Percentiles rank a stretch among this genome's conserved stretches.
Conservation (phyloP, 2,888 invertebrate species). For the Nebria salina region DNA sequence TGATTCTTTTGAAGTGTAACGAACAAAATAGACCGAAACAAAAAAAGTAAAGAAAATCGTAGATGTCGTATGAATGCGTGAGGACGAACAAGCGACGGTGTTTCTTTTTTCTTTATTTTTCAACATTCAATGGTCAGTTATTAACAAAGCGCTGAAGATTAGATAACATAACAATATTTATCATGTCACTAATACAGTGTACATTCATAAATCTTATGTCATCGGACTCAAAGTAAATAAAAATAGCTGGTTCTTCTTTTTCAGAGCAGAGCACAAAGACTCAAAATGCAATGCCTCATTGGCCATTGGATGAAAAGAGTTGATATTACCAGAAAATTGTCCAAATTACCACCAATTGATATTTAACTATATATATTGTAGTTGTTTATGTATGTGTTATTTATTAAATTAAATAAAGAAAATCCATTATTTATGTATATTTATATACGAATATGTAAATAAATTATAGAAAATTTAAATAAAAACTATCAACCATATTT, state of each 20-base stretch:
- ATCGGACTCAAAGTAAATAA: background rate
- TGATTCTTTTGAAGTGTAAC: background rate
- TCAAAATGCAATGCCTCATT: background rate
- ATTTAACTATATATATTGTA: no score
- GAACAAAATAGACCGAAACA: background rate
- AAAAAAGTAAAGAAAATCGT: background rate
- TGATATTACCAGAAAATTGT: background rate
- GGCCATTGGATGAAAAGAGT: background rate
- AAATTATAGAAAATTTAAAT: background rate
- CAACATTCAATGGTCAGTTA: slow-evolving; percentile 7
- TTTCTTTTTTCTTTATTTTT: background rate
- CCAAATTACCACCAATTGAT: no score
- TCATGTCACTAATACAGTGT: slow-evolving; percentile 12
- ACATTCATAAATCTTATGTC: background rate
- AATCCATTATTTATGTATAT: no score
- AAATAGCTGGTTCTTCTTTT: background rate
- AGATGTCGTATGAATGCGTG: background rate
- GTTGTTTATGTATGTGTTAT: no score
- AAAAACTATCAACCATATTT: background rate
- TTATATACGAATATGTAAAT: background rate
- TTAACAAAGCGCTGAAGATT: slow-evolving; percentile 17
- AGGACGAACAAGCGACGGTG: background rate
- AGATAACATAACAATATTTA: slow-evolving; percentile 11
- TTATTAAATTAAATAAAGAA: no score
- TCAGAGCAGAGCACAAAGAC: background rate